These are phyloP conservation scores for Diabrotica undecimpunctata DNA, from an alignment of 1,140 invertebrate genomes.

Conservation along the genomic window DNA sequence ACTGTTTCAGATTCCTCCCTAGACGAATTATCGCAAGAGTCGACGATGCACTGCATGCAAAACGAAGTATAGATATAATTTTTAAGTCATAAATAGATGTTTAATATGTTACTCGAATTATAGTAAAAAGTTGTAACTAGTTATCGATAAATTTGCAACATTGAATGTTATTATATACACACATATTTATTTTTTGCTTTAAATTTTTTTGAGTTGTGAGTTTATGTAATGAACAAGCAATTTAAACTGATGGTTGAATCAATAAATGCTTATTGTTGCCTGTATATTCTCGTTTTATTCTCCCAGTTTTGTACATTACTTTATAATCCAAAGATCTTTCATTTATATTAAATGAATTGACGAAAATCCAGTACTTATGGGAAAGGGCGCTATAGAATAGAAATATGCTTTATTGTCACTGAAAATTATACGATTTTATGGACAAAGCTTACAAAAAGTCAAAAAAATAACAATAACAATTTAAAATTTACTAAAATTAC, in stretches of 20 bases:
- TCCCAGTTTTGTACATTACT: too few species aligned
- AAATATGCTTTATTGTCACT: too few species aligned
- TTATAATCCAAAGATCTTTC: too few species aligned
- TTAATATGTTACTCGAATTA: constrained; percentile 5
- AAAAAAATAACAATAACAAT: too few species aligned
- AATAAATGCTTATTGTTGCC: constrained; percentile 13
- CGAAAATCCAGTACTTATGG: too few species aligned
- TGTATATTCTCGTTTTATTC: neutral
- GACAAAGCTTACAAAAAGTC: too few species aligned
- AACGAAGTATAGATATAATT: constrained; percentile 60
- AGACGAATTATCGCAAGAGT: constrained; percentile 78
- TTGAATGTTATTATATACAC: constrained; percentile 8
- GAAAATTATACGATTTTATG: too few species aligned
- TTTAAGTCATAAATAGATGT: constrained; percentile 7
- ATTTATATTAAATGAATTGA: too few species aligned
- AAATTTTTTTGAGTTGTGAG: constrained; percentile 6
- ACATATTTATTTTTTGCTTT: constrained; percentile 13
- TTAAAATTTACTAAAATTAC: too few species aligned
- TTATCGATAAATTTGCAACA: constrained; percentile 13
- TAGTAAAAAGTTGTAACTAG: constrained; percentile 14
- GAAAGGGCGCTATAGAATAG: too few species aligned
- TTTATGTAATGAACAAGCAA: constrained; percentile 12
- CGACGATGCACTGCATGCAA: constrained; percentile 73
- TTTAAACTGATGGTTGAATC: constrained; percentile 10
- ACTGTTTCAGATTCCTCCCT: constrained; percentile 70